A percentile compares a stretch with the other conserved stretches of the same genome.
Conservation (phyloP, 2,797 vertebrate species). For the Malacoctenus gilli region DNA sequence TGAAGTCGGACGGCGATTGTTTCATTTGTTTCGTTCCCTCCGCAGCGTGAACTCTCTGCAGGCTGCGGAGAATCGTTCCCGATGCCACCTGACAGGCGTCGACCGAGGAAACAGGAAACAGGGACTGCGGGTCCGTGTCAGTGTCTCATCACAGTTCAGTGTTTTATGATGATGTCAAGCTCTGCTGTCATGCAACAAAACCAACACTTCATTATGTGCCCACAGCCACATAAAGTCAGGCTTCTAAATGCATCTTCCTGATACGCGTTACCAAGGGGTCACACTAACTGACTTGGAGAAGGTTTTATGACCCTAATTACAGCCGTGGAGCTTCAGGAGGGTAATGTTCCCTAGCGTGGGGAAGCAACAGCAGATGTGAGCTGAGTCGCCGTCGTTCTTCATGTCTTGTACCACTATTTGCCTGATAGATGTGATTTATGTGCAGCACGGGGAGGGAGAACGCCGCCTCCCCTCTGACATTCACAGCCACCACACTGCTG, state of each 20-base stretch:
- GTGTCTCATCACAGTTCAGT: slow-evolving; percentile 14
- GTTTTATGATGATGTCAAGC: slow-evolving; percentile 37
- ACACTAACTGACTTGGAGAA: slow-evolving; percentile 58
- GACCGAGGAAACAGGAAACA: slow-evolving; percentile 2
- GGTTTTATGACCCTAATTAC: slow-evolving; percentile 72
- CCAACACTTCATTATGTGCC: slow-evolving; percentile 38
- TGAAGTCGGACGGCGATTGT: too few species aligned
- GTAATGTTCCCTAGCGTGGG: slow-evolving; percentile 63
- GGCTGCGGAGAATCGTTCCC: not conserved
- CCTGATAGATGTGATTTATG: slow-evolving; percentile 77
- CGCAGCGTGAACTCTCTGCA: too few species aligned
- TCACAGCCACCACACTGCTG: slow-evolving; percentile 56
- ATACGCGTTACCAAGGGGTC: slow-evolving; percentile 47
- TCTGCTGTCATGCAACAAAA: slow-evolving; percentile 37
- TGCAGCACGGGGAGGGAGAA: slow-evolving; percentile 50
- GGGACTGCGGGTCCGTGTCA: slow-evolving; percentile 19
- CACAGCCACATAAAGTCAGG: slow-evolving; percentile 33
- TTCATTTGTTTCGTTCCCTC: too few species aligned
- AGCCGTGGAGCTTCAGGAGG: slow-evolving; percentile 59
- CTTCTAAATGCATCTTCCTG: slow-evolving; percentile 60
- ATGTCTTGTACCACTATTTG: slow-evolving; percentile 67
- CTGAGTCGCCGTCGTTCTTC: slow-evolving; percentile 67
- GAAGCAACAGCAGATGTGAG: slow-evolving; percentile 76
- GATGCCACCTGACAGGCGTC: not conserved
- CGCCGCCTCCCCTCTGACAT: slow-evolving; percentile 67